Base-by-base conservation (phyloP, 2,113 vertebrate genomes). In the Cacatua alba region DNA sequence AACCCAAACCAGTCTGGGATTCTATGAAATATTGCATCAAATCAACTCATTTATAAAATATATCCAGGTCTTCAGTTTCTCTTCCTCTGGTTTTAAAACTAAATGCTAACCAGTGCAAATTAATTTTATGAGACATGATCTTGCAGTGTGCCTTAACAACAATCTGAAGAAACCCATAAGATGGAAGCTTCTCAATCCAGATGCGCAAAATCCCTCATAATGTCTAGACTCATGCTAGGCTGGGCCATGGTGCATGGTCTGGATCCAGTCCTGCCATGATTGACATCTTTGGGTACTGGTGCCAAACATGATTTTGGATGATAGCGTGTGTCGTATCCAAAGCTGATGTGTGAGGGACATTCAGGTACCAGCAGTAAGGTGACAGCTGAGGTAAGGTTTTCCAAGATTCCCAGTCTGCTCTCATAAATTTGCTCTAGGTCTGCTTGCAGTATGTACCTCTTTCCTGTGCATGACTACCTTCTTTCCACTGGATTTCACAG, bases 221-320 rank as follows among this genome's bases (percentile, higher is more conserved):
- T 18, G 4, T 29, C 33, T 76, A 35, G 39, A 51, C 29, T 77
- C 2, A 10, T 15, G 12, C 26, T 57, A 20, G 55, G 9, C n/a
- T 84, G 53, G 43, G 10, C 26, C 6, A 6, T 35, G 24, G 16
- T 4, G 26, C 0, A 0, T 24, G 28, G 43, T 21, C 37, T 67
- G 37, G 62, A 48, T 75, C 84, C 55, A 82, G 5, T 31, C 25
- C 25, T 55, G 21, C 23, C 33, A 79, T 55, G 62, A 6, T 37
- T 2, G 3, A 39, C 17, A n/a, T 44, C 28, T 84, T 67, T 41
- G 8, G 8, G 3, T 43, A 25, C 23, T 76, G 67, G 43, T 62
- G 53, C 18, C 49, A 52, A 55, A 48, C 16, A 57, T 46, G 51
- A 26, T 68, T 82, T 82, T 48, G 39, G 20, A 46, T 29, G n/a